Conservation (phyloP, 1,140 invertebrate species). For the Drosophila saltans region DNA sequence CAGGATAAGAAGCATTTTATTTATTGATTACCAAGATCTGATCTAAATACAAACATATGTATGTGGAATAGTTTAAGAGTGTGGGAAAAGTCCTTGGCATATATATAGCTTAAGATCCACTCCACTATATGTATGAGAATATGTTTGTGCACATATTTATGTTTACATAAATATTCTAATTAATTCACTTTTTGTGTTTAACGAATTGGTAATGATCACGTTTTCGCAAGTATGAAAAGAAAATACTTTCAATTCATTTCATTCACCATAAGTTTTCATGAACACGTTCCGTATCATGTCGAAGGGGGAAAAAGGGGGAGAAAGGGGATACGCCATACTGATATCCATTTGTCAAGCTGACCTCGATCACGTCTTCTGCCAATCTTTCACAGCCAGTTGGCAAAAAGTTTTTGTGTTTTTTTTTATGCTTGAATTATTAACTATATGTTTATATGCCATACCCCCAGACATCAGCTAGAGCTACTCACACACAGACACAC, state of each 20-base stretch:
- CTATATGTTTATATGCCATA: not conserved
- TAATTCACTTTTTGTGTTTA: not conserved
- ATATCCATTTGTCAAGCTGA: conserved; percentile 25
- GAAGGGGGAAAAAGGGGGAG: conserved; percentile 9
- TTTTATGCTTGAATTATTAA: conserved; percentile 30
- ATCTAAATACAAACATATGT: no score
- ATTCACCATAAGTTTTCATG: conserved; percentile 12
- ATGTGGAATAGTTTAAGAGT: no score
- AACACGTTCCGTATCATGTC: not conserved
- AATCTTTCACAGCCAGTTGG: conserved; percentile 22
- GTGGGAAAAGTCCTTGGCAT: no score
- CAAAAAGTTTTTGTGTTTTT: conserved; percentile 2
- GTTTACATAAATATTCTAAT: not conserved
- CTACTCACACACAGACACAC: no score
- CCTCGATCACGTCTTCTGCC: conserved; percentile 35
- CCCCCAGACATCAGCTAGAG: not conserved
- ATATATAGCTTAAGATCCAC: no score
- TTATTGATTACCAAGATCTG: no score
- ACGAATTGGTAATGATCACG: conserved; percentile 3
- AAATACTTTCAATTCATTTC: conserved; percentile 13
- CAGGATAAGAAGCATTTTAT: no score
- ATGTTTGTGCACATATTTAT: no score
- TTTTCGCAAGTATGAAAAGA: not conserved
- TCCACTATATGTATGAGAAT: no score
- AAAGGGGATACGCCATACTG: conserved; percentile 9